Conservation (phyloP, 2,888 invertebrate species). For the Leptinotarsa tumamoca region DNA sequence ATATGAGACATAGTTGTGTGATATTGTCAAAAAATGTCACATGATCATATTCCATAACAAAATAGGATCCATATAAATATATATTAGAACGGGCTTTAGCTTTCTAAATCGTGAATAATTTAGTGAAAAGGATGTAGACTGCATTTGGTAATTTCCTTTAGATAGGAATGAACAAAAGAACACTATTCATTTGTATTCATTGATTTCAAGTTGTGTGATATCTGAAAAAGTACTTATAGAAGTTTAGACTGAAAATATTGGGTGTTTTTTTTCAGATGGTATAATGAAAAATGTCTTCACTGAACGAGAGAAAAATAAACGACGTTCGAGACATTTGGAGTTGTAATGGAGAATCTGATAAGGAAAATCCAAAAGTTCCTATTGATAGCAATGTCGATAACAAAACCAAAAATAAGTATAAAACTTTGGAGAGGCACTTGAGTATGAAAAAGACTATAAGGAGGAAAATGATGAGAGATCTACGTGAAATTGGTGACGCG, state of each 20-base stretch:
- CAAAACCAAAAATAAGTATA: conserved; percentile 78
- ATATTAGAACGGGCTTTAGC: conserved; percentile 40
- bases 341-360: conserved; percentile 59
- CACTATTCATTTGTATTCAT: conserved; percentile 32
- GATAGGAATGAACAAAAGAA: conserved; percentile 51
- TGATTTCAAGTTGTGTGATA: background rate
- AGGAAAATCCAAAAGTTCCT: conserved; percentile 66
- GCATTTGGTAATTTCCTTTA: conserved; percentile 51
- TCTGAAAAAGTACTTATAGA: background rate
- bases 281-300: conserved; percentile 71
- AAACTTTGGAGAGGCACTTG: conserved; percentile 82
- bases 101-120: conserved; percentile 54
- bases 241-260: conserved; percentile 1
- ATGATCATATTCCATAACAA: background rate
- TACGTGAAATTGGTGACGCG: conserved; percentile 73
- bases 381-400: conserved; percentile 69
- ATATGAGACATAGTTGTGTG: background rate
- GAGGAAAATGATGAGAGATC: conserved; percentile 87
- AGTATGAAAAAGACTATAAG: conserved; percentile 90
- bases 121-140: conserved; percentile 51
- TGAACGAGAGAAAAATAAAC: conserved; percentile 77
- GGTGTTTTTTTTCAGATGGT: conserved; percentile 48
- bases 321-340: conserved; percentile 76
- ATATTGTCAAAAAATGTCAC: background rate
- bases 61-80: conserved; percentile 39